A percentile compares a stretch with the other conserved stretches of the same genome.
These are phyloP conservation scores for Antheraea pernyi DNA, from an alignment of 1,140 invertebrate species.

Conservation along the genomic window DNA sequence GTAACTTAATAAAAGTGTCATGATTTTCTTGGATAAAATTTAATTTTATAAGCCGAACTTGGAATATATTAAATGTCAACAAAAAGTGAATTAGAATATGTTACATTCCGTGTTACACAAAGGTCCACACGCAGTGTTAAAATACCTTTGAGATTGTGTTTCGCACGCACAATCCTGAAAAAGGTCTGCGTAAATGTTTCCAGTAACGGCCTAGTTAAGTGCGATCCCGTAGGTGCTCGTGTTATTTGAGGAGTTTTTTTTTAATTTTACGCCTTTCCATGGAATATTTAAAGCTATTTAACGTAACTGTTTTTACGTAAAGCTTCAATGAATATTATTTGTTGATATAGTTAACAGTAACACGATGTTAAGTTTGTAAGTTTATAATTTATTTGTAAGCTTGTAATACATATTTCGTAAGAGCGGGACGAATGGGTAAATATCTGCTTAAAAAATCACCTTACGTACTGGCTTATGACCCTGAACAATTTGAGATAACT, in stretches of 20 bases:
- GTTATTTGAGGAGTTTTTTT: not conserved
- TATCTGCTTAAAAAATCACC: too few species aligned
- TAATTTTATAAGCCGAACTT: not conserved
- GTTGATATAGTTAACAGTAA: too few species aligned
- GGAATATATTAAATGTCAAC: not conserved
- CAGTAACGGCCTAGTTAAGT: conserved; percentile 11
- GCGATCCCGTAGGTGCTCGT: conserved; percentile 2
- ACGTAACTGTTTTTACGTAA: not conserved
- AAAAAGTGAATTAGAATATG: conserved; percentile 2
- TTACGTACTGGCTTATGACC: too few species aligned
- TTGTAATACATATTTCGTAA: too few species aligned
- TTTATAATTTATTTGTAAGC: too few species aligned
- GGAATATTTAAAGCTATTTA: too few species aligned
- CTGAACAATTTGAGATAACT: too few species aligned
- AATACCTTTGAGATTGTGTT: conserved; percentile 37
- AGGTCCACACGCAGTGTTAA: conserved; percentile 16
- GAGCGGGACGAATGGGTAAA: too few species aligned
- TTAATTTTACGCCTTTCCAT: not conserved
- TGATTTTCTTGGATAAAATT: not conserved
- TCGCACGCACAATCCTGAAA: conserved; percentile 32
- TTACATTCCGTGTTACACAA: not conserved
- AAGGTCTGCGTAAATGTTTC: conserved; percentile 29
- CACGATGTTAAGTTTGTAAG: too few species aligned
- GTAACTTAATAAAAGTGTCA: not conserved
- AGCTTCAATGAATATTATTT: not conserved